Base-by-base conservation (phyloP, 2,797 vertebrate species). In the Tympanoctomys barrerae region DNA sequence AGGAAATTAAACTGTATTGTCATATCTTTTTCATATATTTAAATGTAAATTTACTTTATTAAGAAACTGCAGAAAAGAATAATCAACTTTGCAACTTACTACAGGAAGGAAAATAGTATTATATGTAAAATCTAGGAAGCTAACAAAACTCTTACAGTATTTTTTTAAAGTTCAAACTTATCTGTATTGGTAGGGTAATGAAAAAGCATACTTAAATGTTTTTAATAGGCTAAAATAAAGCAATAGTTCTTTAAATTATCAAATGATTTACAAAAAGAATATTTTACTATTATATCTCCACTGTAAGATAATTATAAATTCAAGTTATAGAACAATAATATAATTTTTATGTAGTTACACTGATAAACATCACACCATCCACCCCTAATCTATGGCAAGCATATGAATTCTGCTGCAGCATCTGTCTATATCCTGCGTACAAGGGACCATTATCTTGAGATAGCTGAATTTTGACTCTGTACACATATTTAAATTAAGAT, bases 31-130 rank as follows among this genome's bases (percentile, higher is more conserved):
- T 54, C 12, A 54, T 54, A 54, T 14, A 13, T 16, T 90, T 82
- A 95, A 95, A 87, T 75, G 19, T 91, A 96, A 94, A 59, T 54
- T 79, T 81, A 87, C 61, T 87, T 46, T 83, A 85, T 49, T 96
- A 91, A 87, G 42, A 81, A 33, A 80, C 24, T 78, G 3, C 1
- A 93, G 79, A 87, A 90, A 84, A 90, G 19, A 84, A 84, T 82
- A 94, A 95, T 84, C 7, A 77, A 36, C 39, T 82, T 68, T 91
- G 33, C 13, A 87, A 81, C 22, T 59, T 39, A 92, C 39, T 71
- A 21, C 12, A 94, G 62, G n/a, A 84, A 87, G 13, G 46, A 28
- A 94, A 91, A 73, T 19, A 61, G 4, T 64, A 14, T 87, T 26
- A 52, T 71, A 87, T 28, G 5, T 42, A 80, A 90, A 71, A 94